These are phyloP conservation scores for Ariopsis seemanni DNA, from an alignment of 2,113 vertebrate species.

Conservation along the genomic window DNA sequence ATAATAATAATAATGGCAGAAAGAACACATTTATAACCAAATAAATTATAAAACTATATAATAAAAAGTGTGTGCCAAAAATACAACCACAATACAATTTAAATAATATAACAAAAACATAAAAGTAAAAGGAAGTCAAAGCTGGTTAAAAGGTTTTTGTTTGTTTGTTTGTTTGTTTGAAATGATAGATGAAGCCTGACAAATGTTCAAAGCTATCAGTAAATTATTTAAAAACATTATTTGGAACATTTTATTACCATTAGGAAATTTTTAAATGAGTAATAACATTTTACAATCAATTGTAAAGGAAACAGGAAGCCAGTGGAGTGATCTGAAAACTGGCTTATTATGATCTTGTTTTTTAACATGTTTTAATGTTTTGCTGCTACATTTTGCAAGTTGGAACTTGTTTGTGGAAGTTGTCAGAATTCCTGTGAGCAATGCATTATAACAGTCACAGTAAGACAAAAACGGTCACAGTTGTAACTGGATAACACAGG, in stretches of 20 bases:
- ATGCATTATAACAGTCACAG: not conserved
- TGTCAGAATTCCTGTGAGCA: not conserved
- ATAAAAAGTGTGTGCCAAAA: not conserved
- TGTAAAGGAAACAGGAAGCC: not conserved
- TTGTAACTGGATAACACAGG: slow-evolving; percentile 61
- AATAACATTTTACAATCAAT: not conserved
- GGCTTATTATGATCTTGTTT: not conserved
- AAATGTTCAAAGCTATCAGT: not conserved
- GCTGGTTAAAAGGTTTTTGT: not conserved
- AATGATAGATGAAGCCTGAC: not conserved
- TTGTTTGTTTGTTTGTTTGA: not conserved
- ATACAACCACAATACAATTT: not conserved
- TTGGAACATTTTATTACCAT: not conserved
- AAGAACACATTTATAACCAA: not conserved
- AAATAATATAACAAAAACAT: not conserved
- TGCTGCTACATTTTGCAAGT: not conserved
- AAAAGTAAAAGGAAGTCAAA: not conserved
- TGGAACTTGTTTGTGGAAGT: not conserved
- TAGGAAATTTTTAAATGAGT: not conserved
- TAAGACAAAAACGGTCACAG: slow-evolving; percentile 44
- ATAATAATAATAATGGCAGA: not conserved
- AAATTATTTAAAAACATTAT: not conserved
- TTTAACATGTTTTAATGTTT: no score
- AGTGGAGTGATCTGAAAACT: not conserved
- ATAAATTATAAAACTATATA: not conserved